Conservation (phyloP, 2,797 vertebrate genomes). For the Eospalax fontanierii region DNA sequence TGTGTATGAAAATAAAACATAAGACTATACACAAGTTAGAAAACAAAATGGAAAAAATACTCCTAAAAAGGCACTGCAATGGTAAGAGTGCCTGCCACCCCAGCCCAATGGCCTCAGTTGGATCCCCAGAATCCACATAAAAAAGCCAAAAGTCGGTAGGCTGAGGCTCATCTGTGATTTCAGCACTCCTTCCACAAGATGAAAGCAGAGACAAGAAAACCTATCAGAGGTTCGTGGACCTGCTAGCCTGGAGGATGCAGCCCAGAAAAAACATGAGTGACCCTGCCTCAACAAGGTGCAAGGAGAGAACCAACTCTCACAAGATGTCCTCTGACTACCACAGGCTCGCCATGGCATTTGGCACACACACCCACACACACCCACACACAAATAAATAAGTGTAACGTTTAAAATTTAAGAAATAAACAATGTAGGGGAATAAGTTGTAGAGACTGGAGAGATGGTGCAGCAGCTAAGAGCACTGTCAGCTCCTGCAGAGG, state of each 20-base stretch:
- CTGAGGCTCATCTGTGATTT: neutral
- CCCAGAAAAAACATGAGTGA: neutral
- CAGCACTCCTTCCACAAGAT: neutral
- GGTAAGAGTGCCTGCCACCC: no score
- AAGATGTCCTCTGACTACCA: neutral
- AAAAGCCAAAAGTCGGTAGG: no score
- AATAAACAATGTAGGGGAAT: no score
- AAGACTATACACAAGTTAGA: constrained; percentile 6
- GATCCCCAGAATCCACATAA: neutral
- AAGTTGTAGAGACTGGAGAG: no score
- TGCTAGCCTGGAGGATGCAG: neutral
- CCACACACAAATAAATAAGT: neutral
- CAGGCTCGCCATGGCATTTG: no score
- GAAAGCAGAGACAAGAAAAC: neutral
- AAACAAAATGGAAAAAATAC: constrained; percentile 51
- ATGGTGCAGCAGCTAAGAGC: no score
- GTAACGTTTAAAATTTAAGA: no score
- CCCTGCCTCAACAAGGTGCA: neutral
- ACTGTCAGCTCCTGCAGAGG: no score
- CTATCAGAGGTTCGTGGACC: no score
- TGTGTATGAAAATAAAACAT: neutral
- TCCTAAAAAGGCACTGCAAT: neutral
- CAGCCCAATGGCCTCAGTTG: no score
- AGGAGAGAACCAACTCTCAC: neutral
- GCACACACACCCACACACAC: neutral